A percentile compares a stretch with the other conserved stretches of the same genome.
Evolutionary conservation across 1,140 invertebrate genomes (phyloP).

Genomic region (Himalopsyche phryganea): DNA sequence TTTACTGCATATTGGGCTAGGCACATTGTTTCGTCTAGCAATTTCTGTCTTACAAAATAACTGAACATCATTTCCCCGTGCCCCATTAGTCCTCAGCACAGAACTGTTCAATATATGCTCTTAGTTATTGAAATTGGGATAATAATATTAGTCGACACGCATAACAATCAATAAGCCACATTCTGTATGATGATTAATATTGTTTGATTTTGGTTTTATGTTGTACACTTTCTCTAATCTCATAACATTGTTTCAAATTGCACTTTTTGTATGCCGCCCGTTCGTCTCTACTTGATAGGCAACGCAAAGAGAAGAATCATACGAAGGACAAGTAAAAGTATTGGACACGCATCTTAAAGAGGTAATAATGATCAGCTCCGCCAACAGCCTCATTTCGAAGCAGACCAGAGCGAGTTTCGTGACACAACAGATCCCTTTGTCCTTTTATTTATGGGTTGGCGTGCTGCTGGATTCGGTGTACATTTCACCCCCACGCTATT

Average conservation of each 20-base stretch:
- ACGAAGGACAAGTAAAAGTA: slow-evolving; percentile 89
- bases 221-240: slow-evolving; percentile 25
- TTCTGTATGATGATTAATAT: background rate
- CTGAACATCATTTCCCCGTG: no score
- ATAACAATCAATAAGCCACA: no score
- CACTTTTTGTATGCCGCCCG: slow-evolving; percentile 16
- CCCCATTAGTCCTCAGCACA: no score
- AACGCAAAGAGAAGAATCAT: slow-evolving; percentile 94
- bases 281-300: slow-evolving; percentile 59
- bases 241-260: slow-evolving; percentile 24
- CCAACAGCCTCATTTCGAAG: background rate
- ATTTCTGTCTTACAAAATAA: no score
- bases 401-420: slow-evolving; percentile 32
- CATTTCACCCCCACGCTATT: no score
- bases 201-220: slow-evolving; percentile 7
- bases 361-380: slow-evolving; percentile 57
- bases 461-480: no score
- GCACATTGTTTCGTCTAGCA: no score
- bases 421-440: background rate
- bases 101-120: no score
- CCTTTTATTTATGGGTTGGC: no score
- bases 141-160: no score
- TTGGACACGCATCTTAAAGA: slow-evolving; percentile 90
- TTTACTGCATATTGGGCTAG: no score
- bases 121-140: no score